Evolutionary conservation across 1,140 invertebrate species (phyloP).

Genomic region (Leptonema lineaticorne): DNA sequence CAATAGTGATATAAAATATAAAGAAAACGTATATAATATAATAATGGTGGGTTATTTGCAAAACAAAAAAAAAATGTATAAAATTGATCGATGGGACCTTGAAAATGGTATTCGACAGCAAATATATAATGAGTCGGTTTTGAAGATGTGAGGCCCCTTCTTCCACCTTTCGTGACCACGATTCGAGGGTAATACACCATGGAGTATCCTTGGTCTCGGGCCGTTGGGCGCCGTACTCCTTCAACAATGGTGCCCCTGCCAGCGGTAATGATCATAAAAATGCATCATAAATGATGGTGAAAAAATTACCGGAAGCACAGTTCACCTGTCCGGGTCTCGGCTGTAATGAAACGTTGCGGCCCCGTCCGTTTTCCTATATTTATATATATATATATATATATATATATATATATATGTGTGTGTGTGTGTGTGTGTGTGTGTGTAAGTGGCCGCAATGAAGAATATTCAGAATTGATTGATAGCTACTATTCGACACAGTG

Average conservation of each 20-base stretch:
- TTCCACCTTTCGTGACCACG: slow-evolving; percentile 27
- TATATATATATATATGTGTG: too few relatives aligned
- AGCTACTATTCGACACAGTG: slow-evolving; percentile 1
- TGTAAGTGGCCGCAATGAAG: too few relatives aligned
- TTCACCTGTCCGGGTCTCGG: slow-evolving; percentile 29
- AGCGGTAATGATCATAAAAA: slow-evolving; percentile 29
- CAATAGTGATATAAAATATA: too few relatives aligned
- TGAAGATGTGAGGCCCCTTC: too few relatives aligned
- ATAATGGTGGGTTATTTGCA: too few relatives aligned
- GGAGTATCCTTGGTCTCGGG: slow-evolving; percentile 27
- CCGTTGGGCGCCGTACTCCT: slow-evolving; percentile 20
- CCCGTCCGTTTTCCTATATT: slow-evolving; percentile 24
- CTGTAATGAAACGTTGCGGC: slow-evolving; percentile 30
- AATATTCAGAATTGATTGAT: slow-evolving; percentile 12
- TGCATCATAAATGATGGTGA: slow-evolving; percentile 32
- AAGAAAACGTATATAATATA: too few relatives aligned
- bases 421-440: too few relatives aligned
- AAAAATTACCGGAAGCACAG: slow-evolving; percentile 33
- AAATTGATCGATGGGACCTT: too few relatives aligned
- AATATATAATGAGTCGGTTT: too few relatives aligned
- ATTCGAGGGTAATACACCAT: slow-evolving; percentile 26
- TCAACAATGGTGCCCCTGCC: slow-evolving; percentile 21
- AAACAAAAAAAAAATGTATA: too few relatives aligned
- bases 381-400: neutral
- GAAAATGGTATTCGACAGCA: neutral